phyloP scores from a whole-genome alignment of 92 coral and sea anemone species.

The Palythoa caribaeorum region DNA sequence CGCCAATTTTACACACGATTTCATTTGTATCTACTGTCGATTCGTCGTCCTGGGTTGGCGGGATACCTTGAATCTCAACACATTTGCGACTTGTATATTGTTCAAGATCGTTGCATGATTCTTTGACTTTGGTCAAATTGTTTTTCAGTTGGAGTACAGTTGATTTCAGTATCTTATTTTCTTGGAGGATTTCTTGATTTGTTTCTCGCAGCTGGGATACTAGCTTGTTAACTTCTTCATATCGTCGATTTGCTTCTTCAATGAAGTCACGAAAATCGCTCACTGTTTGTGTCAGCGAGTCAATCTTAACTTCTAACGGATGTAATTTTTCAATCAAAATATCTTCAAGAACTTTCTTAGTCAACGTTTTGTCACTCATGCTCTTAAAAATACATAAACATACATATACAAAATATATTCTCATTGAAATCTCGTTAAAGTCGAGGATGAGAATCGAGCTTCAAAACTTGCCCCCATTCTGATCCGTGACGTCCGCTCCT shows the following conservation, averaged over 20 bases:
- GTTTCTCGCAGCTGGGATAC: background rate
- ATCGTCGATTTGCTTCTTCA: background rate
- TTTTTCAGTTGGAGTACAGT: slow-evolving; percentile 25
- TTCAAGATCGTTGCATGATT: slow-evolving; percentile 40
- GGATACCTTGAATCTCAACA: slow-evolving; percentile 36
- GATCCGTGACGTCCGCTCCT: background rate
- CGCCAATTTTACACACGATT: slow-evolving; percentile 33
- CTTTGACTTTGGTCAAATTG: background rate
- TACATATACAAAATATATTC: background rate
- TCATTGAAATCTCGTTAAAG: background rate
- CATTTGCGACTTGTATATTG: slow-evolving; percentile 52
- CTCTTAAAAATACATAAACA: background rate
- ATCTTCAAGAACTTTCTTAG: background rate
- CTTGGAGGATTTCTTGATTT: background rate
- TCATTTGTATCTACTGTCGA: slow-evolving; percentile 42
- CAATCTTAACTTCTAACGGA: background rate
- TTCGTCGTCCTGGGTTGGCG: slow-evolving; percentile 20
- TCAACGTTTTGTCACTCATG: background rate
- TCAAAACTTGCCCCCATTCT: slow-evolving; percentile 1
- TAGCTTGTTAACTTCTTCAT: background rate
- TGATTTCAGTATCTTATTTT: slow-evolving; percentile 6
- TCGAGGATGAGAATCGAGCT: background rate
- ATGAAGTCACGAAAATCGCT: background rate
- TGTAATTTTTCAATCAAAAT: slow-evolving; percentile 1
- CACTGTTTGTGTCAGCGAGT: slow-evolving; percentile 6